Evolutionary conservation across 2,888 invertebrate genomes (phyloP), one percentile per base, ranked within the genome.

Genomic region (Amphipyra tragopoginis): DNA sequence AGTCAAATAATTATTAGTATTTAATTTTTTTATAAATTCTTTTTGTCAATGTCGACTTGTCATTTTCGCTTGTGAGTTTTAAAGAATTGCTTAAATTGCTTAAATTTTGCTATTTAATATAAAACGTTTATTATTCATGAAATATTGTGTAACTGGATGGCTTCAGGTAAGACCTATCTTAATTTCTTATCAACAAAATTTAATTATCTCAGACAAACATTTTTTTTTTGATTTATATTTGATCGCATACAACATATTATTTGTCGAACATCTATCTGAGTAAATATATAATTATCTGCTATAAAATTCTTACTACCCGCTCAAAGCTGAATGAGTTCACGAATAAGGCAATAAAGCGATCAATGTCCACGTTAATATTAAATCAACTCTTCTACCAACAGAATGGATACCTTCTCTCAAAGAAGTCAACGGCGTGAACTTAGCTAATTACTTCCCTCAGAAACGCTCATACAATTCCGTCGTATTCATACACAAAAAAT

Each of bases 401-500:
- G 86, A 81, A 63, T 83, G 75, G 72, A 75, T 65, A 39, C 55
- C 53, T 5, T 48, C 75, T 60, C 62, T 73, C 55, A 77, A 79
- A 60, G 84, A 82, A 77, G 72, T 86, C 65, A 84, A 84, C 69
- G 91, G 87, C 47, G 83, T 91, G 43, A 85, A 90, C 79, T 85
- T 92, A 62, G 83, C 81, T 65, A 86, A 93, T 80, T 93, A 92
- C 74, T 79, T 86, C 55, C 88, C 90, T 15, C 81, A 87, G 49
- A 79, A 85, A 66, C 84, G 84, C 21, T 88, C 88, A 34, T 85
- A 76, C 52, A 92, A 93, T 72, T 90, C 92, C 1, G 83, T 90
- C 33, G 84, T 90, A 40, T 94, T 86, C 59, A 81, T 91, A 26
- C 94, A 94, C 59, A 93, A 93, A 79, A 92, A 85, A 69, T 87